These are phyloP conservation scores for Calliopum simillimum DNA, from an alignment of 2,888 invertebrate species.

Conservation along the genomic window DNA sequence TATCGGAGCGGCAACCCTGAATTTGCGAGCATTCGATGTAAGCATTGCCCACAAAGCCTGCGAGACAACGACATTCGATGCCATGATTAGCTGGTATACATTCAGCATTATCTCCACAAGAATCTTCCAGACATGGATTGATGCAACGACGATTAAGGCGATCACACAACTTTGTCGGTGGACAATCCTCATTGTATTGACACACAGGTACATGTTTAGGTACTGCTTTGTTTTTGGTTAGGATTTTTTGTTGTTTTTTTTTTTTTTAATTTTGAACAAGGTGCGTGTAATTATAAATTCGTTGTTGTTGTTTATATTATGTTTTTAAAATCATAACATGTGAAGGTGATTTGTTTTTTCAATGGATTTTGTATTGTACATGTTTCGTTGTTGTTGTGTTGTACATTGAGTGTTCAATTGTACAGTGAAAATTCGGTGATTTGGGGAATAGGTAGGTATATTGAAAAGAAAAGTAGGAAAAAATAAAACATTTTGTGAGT, in stretches of 20 bases:
- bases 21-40: slow-evolving; percentile 77
- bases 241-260: slow-evolving; percentile 27
- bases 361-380: too few relatives aligned
- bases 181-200: slow-evolving; percentile 92
- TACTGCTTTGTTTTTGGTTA: slow-evolving; percentile 58
- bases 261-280: slow-evolving; percentile 22
- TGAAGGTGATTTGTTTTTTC: slow-evolving; percentile 25
- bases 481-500: neutral
- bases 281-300: slow-evolving; percentile 18
- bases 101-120: slow-evolving; percentile 85
- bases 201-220: slow-evolving; percentile 74
- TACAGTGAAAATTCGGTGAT: slow-evolving; percentile 7
- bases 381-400: neutral
- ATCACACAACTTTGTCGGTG: slow-evolving; percentile 87
- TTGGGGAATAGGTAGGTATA: too few relatives aligned
- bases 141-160: slow-evolving; percentile 85
- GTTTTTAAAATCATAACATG: slow-evolving; percentile 18
- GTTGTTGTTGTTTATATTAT: slow-evolving; percentile 35
- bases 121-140: slow-evolving; percentile 82
- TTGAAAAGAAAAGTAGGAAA: too few relatives aligned
- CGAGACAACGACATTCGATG: slow-evolving; percentile 79
- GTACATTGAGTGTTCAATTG: slow-evolving; percentile 29
- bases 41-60: slow-evolving; percentile 82
- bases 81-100: slow-evolving; percentile 82
- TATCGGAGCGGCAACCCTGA: slow-evolving; percentile 78